Base-by-base conservation (phyloP, 2,888 invertebrate species). In the Mycalesis mineus region DNA sequence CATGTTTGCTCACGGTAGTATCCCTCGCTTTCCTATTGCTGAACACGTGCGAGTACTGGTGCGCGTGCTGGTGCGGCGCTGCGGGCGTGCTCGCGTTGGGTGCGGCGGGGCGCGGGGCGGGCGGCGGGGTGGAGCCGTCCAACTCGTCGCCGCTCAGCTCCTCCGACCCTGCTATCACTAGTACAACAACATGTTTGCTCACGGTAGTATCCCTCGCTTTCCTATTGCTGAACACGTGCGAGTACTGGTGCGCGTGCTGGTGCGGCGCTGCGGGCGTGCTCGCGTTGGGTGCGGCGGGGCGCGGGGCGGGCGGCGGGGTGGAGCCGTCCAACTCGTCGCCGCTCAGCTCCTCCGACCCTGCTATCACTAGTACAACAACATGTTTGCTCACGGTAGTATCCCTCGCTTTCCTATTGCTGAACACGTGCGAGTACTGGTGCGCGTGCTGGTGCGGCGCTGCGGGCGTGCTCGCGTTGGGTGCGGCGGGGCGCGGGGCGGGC, bases 331-430 rank as follows among this genome's bases (percentile, higher is more conserved):
- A 92, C 65, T 95, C 95, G 67, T 95, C 95, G 5, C 94, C 95
- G 68, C 95, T 95, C 53, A 96, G 84, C 70, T 96, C 96, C 77
- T 95, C 96, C 3, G 94, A 93, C 0, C 96, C 96, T 7, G 95
- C 94, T 66, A 95, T 93, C 74, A 95, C 95, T 93, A 78, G 29
- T n/a, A 42, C 17, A n/a, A n/a, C n/a, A n/a, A n/a, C n/a, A n/a
- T n/a, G n/a, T n/a, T n/a, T n/a, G n/a, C n/a, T n/a, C n/a, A n/a
- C n/a, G n/a, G n/a, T n/a, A n/a, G n/a, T n/a, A 40, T 63, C 63
- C 29, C 60, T 54, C 1, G 68, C 57, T 22, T 68, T 73, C 58
- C 82, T 64, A 2, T 71, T 67, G 52, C 73, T 72, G 72, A 88
- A 88, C 58, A 88, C 79, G 56, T 87, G 84, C 31, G 79, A 78